Conservation (phyloP, 2,113 vertebrate species). For the Lutjanus erythropterus region DNA sequence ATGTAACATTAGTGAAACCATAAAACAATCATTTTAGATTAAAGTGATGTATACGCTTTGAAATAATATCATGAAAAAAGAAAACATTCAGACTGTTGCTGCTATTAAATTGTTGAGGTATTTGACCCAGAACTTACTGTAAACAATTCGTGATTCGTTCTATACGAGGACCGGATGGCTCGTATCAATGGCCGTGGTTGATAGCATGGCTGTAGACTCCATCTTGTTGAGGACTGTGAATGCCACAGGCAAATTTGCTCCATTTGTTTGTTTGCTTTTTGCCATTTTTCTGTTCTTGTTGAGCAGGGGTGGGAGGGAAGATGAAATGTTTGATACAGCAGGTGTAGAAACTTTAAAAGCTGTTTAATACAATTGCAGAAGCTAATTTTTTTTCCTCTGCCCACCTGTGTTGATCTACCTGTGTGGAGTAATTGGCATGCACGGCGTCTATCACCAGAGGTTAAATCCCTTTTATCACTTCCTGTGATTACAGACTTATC, state of each 20-base stretch:
- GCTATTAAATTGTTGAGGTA: too few relatives aligned
- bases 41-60: too few relatives aligned
- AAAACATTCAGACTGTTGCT: too few relatives aligned
- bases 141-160: too few relatives aligned
- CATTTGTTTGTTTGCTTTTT: neutral
- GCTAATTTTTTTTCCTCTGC: neutral
- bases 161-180: too few relatives aligned
- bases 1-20: too few relatives aligned
- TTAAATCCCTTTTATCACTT: constrained; percentile 41
- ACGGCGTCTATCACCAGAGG: constrained; percentile 10
- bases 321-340: neutral
- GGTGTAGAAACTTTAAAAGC: neutral
- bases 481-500: constrained; percentile 36
- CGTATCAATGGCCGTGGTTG: too few relatives aligned
- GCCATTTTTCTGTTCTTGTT: neutral
- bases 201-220: neutral
- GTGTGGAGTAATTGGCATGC: constrained; percentile 17
- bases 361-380: neutral
- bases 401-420: neutral
- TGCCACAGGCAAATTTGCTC: neutral
- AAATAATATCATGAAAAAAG: too few relatives aligned
- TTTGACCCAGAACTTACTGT: too few relatives aligned
- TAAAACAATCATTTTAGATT: too few relatives aligned
- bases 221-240: neutral
- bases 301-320: neutral